A percentile compares a stretch with the other conserved stretches of the same genome.
phyloP scores from a whole-genome alignment of 2,797 vertebrate genomes.

The Distichodus sexfasciatus region DNA sequence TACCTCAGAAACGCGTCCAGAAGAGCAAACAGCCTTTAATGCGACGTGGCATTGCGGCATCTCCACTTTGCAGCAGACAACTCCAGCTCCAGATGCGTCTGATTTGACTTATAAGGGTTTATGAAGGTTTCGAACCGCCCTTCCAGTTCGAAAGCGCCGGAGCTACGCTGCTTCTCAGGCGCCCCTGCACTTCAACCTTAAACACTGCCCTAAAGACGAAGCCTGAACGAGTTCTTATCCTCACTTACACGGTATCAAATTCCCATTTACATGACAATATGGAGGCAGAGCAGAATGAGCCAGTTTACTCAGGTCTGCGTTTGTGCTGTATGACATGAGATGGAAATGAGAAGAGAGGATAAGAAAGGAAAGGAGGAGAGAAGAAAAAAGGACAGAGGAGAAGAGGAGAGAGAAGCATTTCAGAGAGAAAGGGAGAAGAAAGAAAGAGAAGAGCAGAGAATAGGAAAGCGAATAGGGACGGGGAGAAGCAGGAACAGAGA shows the following conservation, averaged over 20 bases:
- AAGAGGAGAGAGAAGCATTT: background rate
- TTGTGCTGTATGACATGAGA: conserved; percentile 13
- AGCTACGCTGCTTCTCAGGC: background rate
- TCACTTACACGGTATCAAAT: background rate
- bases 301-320: conserved; percentile 5
- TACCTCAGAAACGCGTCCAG: conserved; percentile 40
- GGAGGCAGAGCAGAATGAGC: conserved; percentile 5
- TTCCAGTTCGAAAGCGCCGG: conserved; percentile 5
- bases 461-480: background rate
- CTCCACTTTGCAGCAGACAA: conserved; percentile 26
- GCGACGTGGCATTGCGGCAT: conserved; percentile 24
- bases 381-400: background rate
- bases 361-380: background rate
- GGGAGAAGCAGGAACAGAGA: background rate
- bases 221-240: background rate
- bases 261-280: conserved; percentile 15
- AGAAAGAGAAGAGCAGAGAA: background rate
- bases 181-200: conserved; percentile 31
- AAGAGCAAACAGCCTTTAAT: conserved; percentile 37
- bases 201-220: conserved; percentile 13
- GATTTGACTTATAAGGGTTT: conserved; percentile 35
- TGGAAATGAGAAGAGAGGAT: background rate
- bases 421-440: background rate
- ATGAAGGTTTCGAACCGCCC: conserved; percentile 23
- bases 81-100: conserved; percentile 29